Percentiles rank a stretch among this genome's conserved stretches.
These are phyloP conservation scores for Montipora cactus DNA, from an alignment of 64 coral and sea anemone genomes.

Conservation along the genomic window DNA sequence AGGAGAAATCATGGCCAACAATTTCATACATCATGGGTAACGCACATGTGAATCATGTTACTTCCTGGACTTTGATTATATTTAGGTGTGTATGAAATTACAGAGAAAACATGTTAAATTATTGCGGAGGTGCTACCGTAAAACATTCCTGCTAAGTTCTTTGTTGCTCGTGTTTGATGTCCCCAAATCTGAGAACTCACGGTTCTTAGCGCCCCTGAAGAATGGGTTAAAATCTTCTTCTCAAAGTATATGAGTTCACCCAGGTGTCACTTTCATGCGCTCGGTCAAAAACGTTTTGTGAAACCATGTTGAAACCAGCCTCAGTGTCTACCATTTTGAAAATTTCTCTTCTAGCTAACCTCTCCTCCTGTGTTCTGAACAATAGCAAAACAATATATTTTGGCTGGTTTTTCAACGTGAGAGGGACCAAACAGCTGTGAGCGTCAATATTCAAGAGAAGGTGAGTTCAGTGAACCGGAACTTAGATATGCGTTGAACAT, in stretches of 20 bases:
- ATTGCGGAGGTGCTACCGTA: conserved; percentile 2
- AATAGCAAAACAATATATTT: neutral
- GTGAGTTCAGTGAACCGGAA: conserved; percentile 51
- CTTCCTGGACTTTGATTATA: conserved; percentile 29
- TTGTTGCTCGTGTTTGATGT: conserved; percentile 35
- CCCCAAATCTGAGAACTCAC: neutral
- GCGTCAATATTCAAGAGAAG: conserved; percentile 36
- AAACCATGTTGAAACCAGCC: conserved; percentile 12
- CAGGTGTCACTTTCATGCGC: neutral
- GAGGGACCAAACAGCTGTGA: conserved; percentile 42
- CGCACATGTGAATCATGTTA: conserved; percentile 12
- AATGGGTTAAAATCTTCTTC: conserved; percentile 1
- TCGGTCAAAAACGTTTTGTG: neutral
- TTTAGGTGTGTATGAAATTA: conserved; percentile 34
- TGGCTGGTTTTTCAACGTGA: conserved; percentile 9
- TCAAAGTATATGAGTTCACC: neutral
- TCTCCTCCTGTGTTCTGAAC: no score
- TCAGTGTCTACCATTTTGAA: conserved; percentile 26
- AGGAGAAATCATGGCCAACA: neutral
- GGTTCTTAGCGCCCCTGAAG: neutral
- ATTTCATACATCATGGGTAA: conserved; percentile 35
- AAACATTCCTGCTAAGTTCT: neutral
- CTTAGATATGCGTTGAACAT: conserved; percentile 41
- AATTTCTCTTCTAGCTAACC: neutral
- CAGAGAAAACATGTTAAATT: conserved; percentile 36